Evolutionary conservation across 1,140 invertebrate species (phyloP).

Genomic region (Achroia grisella): DNA sequence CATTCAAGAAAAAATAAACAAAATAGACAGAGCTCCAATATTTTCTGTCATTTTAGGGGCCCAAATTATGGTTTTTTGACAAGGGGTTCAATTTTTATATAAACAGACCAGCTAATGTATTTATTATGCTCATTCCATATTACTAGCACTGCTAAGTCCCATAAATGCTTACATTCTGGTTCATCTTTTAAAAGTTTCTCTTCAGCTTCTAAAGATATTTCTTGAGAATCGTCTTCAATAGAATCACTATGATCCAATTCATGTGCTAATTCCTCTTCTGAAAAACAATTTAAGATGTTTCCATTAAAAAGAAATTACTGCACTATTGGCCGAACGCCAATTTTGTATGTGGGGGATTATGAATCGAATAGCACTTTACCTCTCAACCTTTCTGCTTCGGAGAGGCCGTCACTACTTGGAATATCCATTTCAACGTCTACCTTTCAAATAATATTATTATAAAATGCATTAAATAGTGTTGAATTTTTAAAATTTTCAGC

Average conservation of each 20-base stretch:
- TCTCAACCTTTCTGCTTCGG: constrained; percentile 56
- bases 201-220: constrained; percentile 66
- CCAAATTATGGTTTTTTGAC: too few species aligned
- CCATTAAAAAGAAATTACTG: background rate
- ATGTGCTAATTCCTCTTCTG: constrained; percentile 60
- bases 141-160: too few species aligned
- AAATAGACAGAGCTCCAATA: too few species aligned
- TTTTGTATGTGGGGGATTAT: background rate
- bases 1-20: too few species aligned
- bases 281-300: constrained; percentile 15
- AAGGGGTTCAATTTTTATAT: too few species aligned
- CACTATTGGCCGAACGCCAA: background rate
- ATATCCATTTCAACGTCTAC: constrained; percentile 44
- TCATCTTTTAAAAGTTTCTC: constrained; percentile 65
- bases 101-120: too few species aligned
- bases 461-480: too few species aligned
- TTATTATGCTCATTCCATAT: too few species aligned
- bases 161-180: constrained; percentile 51
- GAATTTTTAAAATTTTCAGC: too few species aligned
- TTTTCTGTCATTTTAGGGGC: too few species aligned
- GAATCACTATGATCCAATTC: constrained; percentile 69
- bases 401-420: constrained; percentile 44
- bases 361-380: constrained; percentile 25
- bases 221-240: constrained; percentile 66
- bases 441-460: background rate